Evolutionary conservation across 2,113 vertebrate genomes (phyloP).

Genomic region (Corvus moneduloides): DNA sequence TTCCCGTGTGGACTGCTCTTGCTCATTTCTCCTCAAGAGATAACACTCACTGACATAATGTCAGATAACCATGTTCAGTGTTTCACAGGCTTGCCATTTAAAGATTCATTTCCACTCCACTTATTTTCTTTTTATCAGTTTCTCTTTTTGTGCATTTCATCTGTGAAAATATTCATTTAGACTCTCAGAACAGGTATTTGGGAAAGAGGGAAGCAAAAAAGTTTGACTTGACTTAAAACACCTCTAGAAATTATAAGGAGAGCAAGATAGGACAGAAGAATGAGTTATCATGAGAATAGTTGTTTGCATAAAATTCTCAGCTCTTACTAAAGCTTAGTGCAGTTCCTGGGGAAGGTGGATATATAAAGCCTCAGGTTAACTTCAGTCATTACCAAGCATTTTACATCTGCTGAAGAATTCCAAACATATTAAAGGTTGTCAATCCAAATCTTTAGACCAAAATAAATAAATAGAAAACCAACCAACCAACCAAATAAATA

Average conservation of each 20-base stretch:
- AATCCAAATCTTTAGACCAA: constrained; percentile 56
- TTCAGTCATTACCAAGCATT: constrained; percentile 68
- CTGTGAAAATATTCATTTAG: constrained; percentile 48
- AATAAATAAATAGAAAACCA: neutral
- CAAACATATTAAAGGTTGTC: constrained; percentile 69
- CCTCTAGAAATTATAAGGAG: constrained; percentile 10
- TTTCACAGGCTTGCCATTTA: constrained; percentile 64
- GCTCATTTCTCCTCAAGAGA: constrained; percentile 57
- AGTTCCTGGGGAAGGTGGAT: constrained; percentile 42
- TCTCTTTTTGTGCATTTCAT: constrained; percentile 42
- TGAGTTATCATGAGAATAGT: constrained; percentile 27
- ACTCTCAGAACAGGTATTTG: neutral
- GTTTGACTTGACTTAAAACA: neutral
- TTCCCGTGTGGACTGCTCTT: constrained; percentile 29
- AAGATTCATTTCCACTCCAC: constrained; percentile 60
- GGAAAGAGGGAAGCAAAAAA: neutral
- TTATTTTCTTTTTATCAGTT: constrained; percentile 57
- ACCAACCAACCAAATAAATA: neutral
- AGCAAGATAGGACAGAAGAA: neutral
- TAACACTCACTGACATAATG: constrained; percentile 51
- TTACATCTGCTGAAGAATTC: constrained; percentile 67
- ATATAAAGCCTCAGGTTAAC: constrained; percentile 70
- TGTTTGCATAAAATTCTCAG: constrained; percentile 66
- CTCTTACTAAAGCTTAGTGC: constrained; percentile 49
- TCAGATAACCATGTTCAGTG: constrained; percentile 60